These are phyloP conservation scores for Staurois parvus DNA, from an alignment of 2,797 vertebrate species.

Conservation along the genomic window DNA sequence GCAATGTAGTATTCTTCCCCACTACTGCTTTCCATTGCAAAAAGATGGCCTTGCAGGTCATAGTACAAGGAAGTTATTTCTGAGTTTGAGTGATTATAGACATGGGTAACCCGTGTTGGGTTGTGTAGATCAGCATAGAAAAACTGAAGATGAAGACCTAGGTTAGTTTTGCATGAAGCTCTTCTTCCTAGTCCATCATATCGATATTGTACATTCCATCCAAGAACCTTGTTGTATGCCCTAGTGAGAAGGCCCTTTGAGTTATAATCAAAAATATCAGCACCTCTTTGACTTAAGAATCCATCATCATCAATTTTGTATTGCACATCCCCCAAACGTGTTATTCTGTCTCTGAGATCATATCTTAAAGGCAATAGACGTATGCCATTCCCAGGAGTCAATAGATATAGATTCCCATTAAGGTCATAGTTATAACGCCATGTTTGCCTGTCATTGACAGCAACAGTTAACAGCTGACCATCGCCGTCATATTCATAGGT, in stretches of 20 bases:
- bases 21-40: conserved; percentile 98
- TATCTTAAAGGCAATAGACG: conserved; percentile 94
- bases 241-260: conserved; percentile 94
- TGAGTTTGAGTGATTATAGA: conserved; percentile 98
- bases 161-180: conserved; percentile 93
- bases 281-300: conserved; percentile 91
- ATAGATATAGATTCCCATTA: conserved; percentile 94
- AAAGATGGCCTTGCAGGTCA: conserved; percentile 97
- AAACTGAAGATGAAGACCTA: conserved; percentile 97
- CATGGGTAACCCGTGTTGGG: conserved; percentile 91
- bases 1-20: conserved; percentile 98
- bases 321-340: conserved; percentile 92
- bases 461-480: conserved; percentile 93
- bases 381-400: conserved; percentile 94
- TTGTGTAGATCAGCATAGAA: conserved; percentile 98
- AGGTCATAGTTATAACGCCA: conserved; percentile 99
- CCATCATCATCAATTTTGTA: conserved; percentile 97
- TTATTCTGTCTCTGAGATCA: conserved; percentile 95
- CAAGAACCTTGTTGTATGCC: conserved; percentile 91
- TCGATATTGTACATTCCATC: conserved; percentile 96
- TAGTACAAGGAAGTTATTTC: conserved; percentile 98
- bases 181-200: conserved; percentile 94
- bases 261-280: conserved; percentile 96
- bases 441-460: conserved; percentile 93
- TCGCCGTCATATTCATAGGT: conserved; percentile 98